Evolutionary conservation across 2,797 vertebrate species (phyloP).

Genomic region (Chlorospingus semifuscus): DNA sequence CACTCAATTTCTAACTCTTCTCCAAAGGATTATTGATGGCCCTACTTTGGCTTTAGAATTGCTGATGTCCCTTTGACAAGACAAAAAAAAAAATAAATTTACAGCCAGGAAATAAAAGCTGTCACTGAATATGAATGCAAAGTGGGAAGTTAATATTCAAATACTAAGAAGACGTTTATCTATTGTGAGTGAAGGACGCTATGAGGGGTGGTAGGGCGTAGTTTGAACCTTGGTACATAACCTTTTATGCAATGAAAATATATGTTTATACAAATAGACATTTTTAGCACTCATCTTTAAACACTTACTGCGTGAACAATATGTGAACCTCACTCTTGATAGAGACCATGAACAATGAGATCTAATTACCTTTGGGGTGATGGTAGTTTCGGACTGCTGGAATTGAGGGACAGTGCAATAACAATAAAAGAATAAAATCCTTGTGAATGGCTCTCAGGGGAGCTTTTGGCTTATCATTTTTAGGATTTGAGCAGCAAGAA

Average conservation of each 20-base stretch:
- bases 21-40: background rate
- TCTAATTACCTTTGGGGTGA: background rate
- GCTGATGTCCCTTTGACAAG: background rate
- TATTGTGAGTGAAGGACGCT: background rate
- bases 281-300: conserved; percentile 5
- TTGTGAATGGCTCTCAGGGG: background rate
- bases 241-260: conserved; percentile 1
- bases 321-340: background rate
- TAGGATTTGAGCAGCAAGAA: background rate
- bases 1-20: background rate
- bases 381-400: background rate
- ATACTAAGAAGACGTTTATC: background rate
- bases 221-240: background rate
- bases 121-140: background rate
- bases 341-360: background rate
- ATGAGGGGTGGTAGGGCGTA: background rate
- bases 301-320: background rate
- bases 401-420: background rate
- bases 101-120: background rate
- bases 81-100: background rate
- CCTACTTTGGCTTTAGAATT: background rate
- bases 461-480: background rate
- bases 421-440: background rate
- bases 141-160: conserved; percentile 1
- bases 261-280: background rate